phyloP scores from a whole-genome alignment of 2,113 vertebrate species.

The Serilophus lunatus region DNA sequence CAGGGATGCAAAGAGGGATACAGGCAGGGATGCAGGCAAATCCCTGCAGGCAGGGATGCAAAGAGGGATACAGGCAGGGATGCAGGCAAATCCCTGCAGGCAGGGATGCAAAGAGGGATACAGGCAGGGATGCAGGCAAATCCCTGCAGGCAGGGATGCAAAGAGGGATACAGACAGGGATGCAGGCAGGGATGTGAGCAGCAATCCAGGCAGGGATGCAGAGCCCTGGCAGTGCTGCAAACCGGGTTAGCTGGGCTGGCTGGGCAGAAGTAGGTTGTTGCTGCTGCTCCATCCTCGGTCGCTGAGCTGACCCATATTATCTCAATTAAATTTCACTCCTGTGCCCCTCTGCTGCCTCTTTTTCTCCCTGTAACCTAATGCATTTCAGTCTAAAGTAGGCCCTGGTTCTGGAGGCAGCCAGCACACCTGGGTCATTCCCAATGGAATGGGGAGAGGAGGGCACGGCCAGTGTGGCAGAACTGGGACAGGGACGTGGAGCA shows the following conservation, averaged over 20 bases:
- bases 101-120: not conserved
- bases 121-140: not conserved
- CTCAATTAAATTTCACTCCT: slow-evolving; percentile 50
- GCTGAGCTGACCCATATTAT: slow-evolving; percentile 67
- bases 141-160: not conserved
- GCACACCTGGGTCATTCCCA: not conserved
- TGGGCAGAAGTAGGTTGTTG: slow-evolving; percentile 30
- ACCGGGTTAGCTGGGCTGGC: not conserved
- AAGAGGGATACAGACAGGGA: no score
- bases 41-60: not conserved
- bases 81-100: no score
- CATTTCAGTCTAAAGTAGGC: not conserved
- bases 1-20: not conserved
- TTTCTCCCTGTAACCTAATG: not conserved
- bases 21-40: no score
- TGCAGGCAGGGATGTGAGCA: not conserved
- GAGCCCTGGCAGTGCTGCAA: not conserved
- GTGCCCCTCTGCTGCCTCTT: not conserved
- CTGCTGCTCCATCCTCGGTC: not conserved
- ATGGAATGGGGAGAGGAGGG: not conserved
- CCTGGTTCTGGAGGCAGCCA: not conserved
- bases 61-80: not conserved
- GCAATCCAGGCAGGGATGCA: not conserved
- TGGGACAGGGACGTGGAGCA: not conserved
- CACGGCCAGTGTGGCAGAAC: not conserved